These are phyloP conservation scores for Nothoprocta pentlandii DNA, from an alignment of 2,113 vertebrate species.

Conservation along the genomic window DNA sequence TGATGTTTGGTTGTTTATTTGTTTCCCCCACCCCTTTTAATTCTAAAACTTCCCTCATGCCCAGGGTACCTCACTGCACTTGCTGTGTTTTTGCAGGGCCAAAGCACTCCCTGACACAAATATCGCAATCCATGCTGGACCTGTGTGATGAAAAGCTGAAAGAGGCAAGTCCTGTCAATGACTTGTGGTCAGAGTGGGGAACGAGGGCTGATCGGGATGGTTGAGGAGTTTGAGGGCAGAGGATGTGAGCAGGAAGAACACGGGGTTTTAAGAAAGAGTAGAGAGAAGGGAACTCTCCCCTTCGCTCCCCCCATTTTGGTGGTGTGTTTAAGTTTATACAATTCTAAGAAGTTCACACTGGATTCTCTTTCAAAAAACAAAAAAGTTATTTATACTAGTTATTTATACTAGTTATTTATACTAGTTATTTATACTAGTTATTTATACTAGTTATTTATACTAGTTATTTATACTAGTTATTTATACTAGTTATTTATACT, in stretches of 20 bases:
- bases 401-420: too few relatives aligned
- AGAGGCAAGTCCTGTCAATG: slow-evolving; percentile 84
- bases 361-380: not conserved
- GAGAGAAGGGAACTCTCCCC: not conserved
- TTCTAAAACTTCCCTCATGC: not conserved
- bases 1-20: not conserved
- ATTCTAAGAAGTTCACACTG: not conserved
- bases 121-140: slow-evolving; percentile 95
- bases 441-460: not conserved
- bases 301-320: not conserved
- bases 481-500: too few relatives aligned
- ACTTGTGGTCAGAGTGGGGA: not conserved
- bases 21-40: not conserved
- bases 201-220: not conserved
- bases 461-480: too few relatives aligned
- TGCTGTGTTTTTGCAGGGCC: slow-evolving; percentile 82
- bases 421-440: too few relatives aligned
- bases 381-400: not conserved
- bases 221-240: not conserved
- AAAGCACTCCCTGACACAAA: slow-evolving; percentile 97
- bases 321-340: not conserved
- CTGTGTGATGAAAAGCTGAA: slow-evolving; percentile 95
- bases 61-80: not conserved
- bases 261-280: not conserved
- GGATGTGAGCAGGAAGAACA: not conserved